Evolutionary conservation across 2,888 invertebrate genomes (phyloP), one percentile per base, ranked within the genome.

Genomic region (Chloromyia formosa): DNA sequence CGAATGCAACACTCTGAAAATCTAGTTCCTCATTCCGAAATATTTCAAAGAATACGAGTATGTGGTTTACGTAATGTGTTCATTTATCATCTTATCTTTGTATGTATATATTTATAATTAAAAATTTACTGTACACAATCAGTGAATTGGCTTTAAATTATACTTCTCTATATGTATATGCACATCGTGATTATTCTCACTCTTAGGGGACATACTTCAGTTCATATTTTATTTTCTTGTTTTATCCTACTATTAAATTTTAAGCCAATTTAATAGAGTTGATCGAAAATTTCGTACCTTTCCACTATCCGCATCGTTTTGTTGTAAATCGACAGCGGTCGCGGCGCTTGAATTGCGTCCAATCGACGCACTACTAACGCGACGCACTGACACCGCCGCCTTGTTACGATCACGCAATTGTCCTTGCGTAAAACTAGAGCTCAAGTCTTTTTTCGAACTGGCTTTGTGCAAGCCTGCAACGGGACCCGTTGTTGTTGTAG

Each of bases 221-320:
- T 35, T 49, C 3, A 12, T 49, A 49, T n/a, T n/a, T 10, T 49
- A 23, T 60, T 35, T 35, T 62, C 7, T 42, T 40, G 10, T 42
- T 49, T 49, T 66, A 20, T 14, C 49, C 35, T 22, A 49, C 20
- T 77, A 77, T 78, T 82, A 83, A 77, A 85, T 85, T 83, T 85
- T 84, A 82, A 86, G 81, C 85, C 85, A 85, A 83, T 84, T 84
- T 82, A 84, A 82, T 78, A 86, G 82, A 81, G 84, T 82, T 80
- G 86, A 84, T 82, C 85, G 83, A 78, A 86, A 83, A 83, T 84
- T 85, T 81, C 84, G 84, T 84, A 86, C 86, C 84, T 85, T 86
- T 80, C 85, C 85, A 81, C 83, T 83, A 80, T 85, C 84, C 80
- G 82, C 82, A 78, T 86, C 80, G 75, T 77, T 77, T 76, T 77